A percentile compares a stretch with the other conserved stretches of the same genome.
Evolutionary conservation across 2,113 vertebrate genomes (phyloP).

Genomic region (Sakesphorus luctuosus): DNA sequence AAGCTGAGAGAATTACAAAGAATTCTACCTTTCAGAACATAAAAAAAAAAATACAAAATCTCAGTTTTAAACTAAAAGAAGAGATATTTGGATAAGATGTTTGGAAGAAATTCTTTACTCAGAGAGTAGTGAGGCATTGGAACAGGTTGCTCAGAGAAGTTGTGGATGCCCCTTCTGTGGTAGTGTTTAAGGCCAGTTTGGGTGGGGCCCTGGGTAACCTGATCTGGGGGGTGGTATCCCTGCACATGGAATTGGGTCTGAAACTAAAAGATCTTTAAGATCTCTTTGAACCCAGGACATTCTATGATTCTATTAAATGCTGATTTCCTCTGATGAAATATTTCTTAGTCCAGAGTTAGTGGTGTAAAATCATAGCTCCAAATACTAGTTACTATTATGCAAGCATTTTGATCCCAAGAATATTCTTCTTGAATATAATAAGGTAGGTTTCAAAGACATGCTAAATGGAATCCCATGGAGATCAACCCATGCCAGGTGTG

Average conservation of each 20-base stretch:
- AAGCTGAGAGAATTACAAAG: background rate
- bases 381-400: background rate
- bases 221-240: background rate
- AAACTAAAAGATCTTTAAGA: background rate
- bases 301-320: background rate
- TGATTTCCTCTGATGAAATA: background rate
- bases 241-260: background rate
- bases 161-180: background rate
- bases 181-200: background rate
- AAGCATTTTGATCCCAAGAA: background rate
- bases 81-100: background rate
- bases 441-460: background rate
- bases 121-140: background rate
- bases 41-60: background rate
- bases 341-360: background rate
- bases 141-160: background rate
- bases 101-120: background rate
- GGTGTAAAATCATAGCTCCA: background rate
- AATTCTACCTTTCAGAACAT: background rate
- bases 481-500: background rate
- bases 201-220: background rate
- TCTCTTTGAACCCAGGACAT: background rate
- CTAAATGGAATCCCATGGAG: background rate
- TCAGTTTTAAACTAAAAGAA: background rate
- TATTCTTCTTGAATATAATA: background rate